Evolutionary conservation across 2,797 vertebrate genomes (phyloP), one percentile per base, ranked within the genome.

Genomic region (Onychomys torridus): DNA sequence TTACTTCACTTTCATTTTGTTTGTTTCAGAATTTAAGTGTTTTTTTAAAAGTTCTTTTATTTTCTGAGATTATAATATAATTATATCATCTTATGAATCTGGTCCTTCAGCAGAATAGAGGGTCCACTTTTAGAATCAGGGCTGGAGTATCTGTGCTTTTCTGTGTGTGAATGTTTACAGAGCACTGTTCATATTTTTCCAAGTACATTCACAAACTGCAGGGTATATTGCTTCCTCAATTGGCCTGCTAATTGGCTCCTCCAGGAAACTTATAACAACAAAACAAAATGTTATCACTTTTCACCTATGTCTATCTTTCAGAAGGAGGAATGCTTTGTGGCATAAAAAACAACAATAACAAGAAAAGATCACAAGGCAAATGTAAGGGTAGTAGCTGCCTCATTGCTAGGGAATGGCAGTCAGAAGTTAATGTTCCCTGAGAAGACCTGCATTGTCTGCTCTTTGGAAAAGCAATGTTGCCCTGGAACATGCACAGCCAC

Each of bases 231-330:
- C 12, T 88, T 73, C 57, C 65, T 87, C 2, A 21, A 88, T 52
- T 92, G n/a, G 67, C 34, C 82, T 46, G 46, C 55, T 7, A 67
- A 32, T 3, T 65, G 46, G 43, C 11, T 81, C 49, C n/a, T 89
- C 55, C 1, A 78, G 49, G 61, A 63, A 89, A 69, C 17, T n/a
- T 78, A 10, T 1, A 89, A 40, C 9, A 46, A 86, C 19, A 16
- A 49, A 76, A 96, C n/a, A 49, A 93, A 91, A 96, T 49, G 11
- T 17, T 73, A 29, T 10, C 37, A 79, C 40, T 63, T 89, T 95
- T 86, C 69, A 93, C 63, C 43, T 16, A 16, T 61, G 43, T 4
- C 46, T 40, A 19, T 55, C 23, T 91, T 13, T 63, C 14, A 21
- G 49, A 49, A 52, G 34, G 71, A 85, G 63, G 17, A 19, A 49